Percentiles rank a stretch among this genome's conserved stretches.
Conservation (phyloP, 2,888 invertebrate genomes). For the Eulithis testata region DNA sequence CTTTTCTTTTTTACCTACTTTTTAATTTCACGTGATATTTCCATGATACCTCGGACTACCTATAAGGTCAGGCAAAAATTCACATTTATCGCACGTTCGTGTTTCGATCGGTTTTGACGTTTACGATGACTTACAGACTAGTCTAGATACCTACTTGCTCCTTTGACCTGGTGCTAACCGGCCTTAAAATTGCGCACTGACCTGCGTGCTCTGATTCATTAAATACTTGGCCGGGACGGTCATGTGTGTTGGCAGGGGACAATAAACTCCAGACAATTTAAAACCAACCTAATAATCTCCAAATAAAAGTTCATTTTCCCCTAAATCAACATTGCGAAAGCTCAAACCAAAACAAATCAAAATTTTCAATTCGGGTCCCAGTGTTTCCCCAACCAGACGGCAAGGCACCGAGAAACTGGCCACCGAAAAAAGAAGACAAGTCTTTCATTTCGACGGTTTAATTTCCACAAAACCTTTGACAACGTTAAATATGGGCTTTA, state of each 20-base stretch:
- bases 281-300: conserved; percentile 6
- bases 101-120: no score
- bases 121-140: no score
- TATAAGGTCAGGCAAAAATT: no score
- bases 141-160: no score
- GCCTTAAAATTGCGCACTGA: conserved; percentile 12
- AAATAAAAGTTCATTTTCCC: conserved; percentile 7
- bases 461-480: conserved; percentile 72
- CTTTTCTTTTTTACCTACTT: no score
- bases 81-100: no score
- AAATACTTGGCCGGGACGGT: conserved; percentile 6
- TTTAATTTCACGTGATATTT: no score
- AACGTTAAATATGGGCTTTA: conserved; percentile 73
- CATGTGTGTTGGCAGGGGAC: conserved; percentile 10
- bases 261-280: conserved; percentile 7
- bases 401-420: conserved; percentile 59
- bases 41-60: no score
- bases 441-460: conserved; percentile 75
- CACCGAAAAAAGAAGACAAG: conserved; percentile 61
- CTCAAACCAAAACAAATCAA: conserved; percentile 17
- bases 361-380: conserved; percentile 44
- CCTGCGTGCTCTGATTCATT: conserved; percentile 12
- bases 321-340: conserved; percentile 12
- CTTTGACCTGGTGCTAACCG: not conserved
- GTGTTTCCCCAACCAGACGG: conserved; percentile 61